Base-by-base conservation (phyloP, 2,113 vertebrate species). In the Aegypius monachus region DNA sequence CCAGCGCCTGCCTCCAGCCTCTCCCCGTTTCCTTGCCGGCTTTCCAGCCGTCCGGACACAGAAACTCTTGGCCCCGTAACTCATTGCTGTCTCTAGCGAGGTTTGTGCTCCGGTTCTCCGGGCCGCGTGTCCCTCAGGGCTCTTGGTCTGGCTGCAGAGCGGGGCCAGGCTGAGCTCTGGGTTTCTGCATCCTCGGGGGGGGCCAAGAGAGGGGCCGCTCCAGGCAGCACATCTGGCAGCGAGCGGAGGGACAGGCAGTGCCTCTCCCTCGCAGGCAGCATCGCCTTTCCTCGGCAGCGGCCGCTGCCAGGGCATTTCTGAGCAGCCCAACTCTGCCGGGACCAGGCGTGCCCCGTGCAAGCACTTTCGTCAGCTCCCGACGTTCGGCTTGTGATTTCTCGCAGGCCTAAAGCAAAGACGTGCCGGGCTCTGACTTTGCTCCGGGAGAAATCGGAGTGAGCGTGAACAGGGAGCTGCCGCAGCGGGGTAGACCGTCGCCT, bases 401-500 rank as follows among this genome's bases (percentile, higher is more conserved):
- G 0, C n/a, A 2, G 87, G 16, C 16, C n/a, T 9, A 6, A 68
- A 50, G 56, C 71, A 61, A 73, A 79, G 67, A 29, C 1, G 0
- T 43, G 65, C 25, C 2, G 1, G 61, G 81, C 73, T 89, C 20
- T 56, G 80, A 14, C 31, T 92, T 34, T 1, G 34, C 83, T 53
- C 34, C 4, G 0, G 65, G 45, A 40, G 34, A 25, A 27, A 34
- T 7, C 8, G 0, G 67, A 23, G 3, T 12, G 53, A 42, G 31
- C 12, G 71, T 16, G 58, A 55, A 15, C 32, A 1, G 43, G 10
- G 63, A 32, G 67, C 72, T 65, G 86, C 43, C 1, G 12, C 43
- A 0, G 7, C 1, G 7, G 50, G 29, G 9, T 7, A 23, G 59
- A 2, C 25, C 40, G 1, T 25, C 0, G 0, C 31, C 26, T 6